Evolutionary conservation across 2,888 invertebrate species (phyloP).

Genomic region (Melanostoma scalare): DNA sequence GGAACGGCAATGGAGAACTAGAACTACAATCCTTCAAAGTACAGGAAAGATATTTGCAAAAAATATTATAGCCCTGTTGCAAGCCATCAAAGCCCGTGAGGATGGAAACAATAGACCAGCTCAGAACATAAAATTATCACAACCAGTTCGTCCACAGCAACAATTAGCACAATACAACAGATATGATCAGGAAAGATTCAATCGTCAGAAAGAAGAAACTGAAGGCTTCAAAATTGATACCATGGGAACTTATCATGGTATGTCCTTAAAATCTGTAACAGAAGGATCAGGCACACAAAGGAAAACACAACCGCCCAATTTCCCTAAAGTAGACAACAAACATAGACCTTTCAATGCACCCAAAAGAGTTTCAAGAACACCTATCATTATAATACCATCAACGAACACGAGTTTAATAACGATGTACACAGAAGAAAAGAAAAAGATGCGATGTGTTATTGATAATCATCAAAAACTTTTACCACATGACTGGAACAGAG

Average conservation of each 20-base stretch:
- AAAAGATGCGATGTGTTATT: slow-evolving; percentile 91
- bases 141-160: slow-evolving; percentile 83
- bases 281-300: slow-evolving; percentile 91
- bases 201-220: slow-evolving; percentile 96
- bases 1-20: slow-evolving; percentile 97
- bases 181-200: slow-evolving; percentile 99
- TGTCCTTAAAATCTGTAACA: slow-evolving; percentile 98
- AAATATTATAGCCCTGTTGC: slow-evolving; percentile 94
- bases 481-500: slow-evolving; percentile 98
- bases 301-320: slow-evolving; percentile 81
- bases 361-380: slow-evolving; percentile 93
- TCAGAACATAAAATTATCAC: slow-evolving; percentile 82
- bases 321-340: slow-evolving; percentile 17
- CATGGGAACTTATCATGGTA: slow-evolving; percentile 98
- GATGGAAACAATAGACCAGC: slow-evolving; percentile 89
- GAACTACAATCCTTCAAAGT: slow-evolving; percentile 97
- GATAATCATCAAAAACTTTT: slow-evolving; percentile 96
- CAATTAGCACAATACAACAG: slow-evolving; percentile 93
- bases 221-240: slow-evolving; percentile 99
- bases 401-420: slow-evolving; percentile 96
- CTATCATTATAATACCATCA: slow-evolving; percentile 99
- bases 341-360: slow-evolving; percentile 83
- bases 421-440: slow-evolving; percentile 98
- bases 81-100: slow-evolving; percentile 95
- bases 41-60: slow-evolving; percentile 97